phyloP scores from a whole-genome alignment of 1,140 invertebrate genomes.

The Sipha flava region DNA sequence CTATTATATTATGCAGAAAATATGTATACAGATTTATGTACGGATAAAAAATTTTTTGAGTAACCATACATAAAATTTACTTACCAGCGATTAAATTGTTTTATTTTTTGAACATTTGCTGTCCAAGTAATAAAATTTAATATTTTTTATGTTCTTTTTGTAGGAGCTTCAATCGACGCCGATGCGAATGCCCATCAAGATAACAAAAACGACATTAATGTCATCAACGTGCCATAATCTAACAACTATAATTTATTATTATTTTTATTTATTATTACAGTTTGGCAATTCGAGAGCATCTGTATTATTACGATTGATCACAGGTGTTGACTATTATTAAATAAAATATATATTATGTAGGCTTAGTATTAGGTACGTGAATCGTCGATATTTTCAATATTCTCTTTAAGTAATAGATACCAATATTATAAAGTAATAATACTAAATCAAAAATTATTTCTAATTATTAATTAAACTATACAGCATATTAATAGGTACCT shows the following conservation, averaged over 20 bases:
- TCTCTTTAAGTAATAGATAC: neutral
- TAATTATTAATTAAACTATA: too few species aligned
- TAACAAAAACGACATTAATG: conserved; percentile 9
- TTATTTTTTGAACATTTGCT: neutral
- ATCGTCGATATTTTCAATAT: neutral
- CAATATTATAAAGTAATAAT: too few species aligned
- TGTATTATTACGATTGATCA: neutral
- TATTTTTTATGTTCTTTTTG: neutral
- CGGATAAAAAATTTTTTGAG: too few species aligned
- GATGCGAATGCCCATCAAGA: conserved; percentile 11
- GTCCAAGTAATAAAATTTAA: too few species aligned
- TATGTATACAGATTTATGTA: too few species aligned
- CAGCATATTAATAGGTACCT: too few species aligned
- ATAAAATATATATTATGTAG: neutral
- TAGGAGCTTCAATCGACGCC: conserved; percentile 5
- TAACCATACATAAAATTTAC: too few species aligned
- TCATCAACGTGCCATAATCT: neutral
- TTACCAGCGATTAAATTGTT: too few species aligned
- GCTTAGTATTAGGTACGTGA: neutral
- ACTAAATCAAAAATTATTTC: too few species aligned
- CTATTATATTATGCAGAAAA: too few species aligned
- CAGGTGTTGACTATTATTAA: neutral
- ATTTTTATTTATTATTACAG: too few species aligned
- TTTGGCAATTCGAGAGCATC: neutral
- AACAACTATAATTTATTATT: neutral